Evolutionary conservation across 2,113 vertebrate genomes (phyloP), one percentile per base, ranked within the genome.

Genomic region (Sorex araneus): DNA sequence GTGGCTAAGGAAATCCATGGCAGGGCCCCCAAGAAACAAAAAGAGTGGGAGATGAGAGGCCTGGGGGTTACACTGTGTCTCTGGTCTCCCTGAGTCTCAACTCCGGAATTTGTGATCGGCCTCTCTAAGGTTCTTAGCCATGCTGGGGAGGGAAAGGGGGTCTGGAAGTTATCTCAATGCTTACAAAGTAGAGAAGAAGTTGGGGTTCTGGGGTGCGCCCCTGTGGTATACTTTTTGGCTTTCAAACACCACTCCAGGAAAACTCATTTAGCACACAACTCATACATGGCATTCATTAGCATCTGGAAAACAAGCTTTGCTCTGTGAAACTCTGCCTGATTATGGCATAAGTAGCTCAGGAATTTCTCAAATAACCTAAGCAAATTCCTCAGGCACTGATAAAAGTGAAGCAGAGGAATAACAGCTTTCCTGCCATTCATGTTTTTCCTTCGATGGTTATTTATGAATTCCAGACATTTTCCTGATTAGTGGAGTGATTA

Each of bases 361-460:
- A 91, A 91, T 95, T 92, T 95, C 77, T 89, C 43, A 54, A 83
- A 80, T 47, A 73, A 76, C 64, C 69, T 60, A 67, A 32, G 43
- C 21, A 84, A 81, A 94, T 93, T 78, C 87, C 57, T 78, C 34
- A 82, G 80, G 57, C 16, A 45, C 30, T 66, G 60, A 43, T 67
- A 40, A 91, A 82, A 78, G 54, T 43, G 32, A 95, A 64, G 15
- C 78, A 77, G 32, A 84, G 16, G 10, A 47, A 64, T 57, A 91
- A 75, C n/a, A 73, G 28, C 71, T 66, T 84, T 89, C 81, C 82
- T 54, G 60, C 66, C 12, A 16, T 70, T 47, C 19, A 6, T 80
- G 4, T 27, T 86, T 80, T 63, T 23, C 54, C 27, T 70, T n/a
- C 27, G 57, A n/a, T 66, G 43, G 13, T 63, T 84, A 66, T 21